Base-by-base conservation (phyloP, 2,888 invertebrate genomes). In the Ochropacha duplaris region DNA sequence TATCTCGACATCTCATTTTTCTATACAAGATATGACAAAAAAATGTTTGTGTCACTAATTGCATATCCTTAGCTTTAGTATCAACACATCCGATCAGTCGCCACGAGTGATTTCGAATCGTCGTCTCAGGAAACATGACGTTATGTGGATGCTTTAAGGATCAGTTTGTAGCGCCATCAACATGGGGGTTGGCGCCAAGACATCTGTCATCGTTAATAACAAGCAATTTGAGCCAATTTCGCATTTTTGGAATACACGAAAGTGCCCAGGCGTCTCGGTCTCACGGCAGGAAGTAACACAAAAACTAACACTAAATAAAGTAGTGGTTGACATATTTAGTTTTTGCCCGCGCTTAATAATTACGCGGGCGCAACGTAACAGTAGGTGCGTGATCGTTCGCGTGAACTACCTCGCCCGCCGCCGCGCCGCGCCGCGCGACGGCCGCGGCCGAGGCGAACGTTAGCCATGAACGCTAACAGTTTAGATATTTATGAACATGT, bases 141-240 rank as follows among this genome's bases (percentile, higher is more conserved):
- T 58, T 81, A 74, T 56, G 1, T 0, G 11, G 28, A 28, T 12
- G n/a, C 0, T 6, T 19, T 72, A 83, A 70, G 72, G 76, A 71
- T 60, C 54, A 49, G 59, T 74, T 81, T 77, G 22, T 57, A 62
- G 60, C 54, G 57, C 36, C 49, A 16, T 8, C 49, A 16, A 28
- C 26, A 8, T 56, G 59, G 71, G 77, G 81, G 76, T 78, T 84
- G 92, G 92, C 92, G 92, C 92, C 86, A 89, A 85, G 84, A 87
- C 92, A 92, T 92, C 91, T 91, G 91, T 92, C 92, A 91, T 92
- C 89, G 89, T 91, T 92, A 90, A 91, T 89, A 92, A 90, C 86
- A 86, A 89, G 90, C 91, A 91, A 92, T 92, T 91, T 90, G 89
- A 90, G 88, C 76, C 89, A 91, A 91, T 91, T 91, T 87, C 81